These are phyloP conservation scores for Carterocephalus palaemon DNA, from an alignment of 2,888 invertebrate genomes.

Conservation along the genomic window DNA sequence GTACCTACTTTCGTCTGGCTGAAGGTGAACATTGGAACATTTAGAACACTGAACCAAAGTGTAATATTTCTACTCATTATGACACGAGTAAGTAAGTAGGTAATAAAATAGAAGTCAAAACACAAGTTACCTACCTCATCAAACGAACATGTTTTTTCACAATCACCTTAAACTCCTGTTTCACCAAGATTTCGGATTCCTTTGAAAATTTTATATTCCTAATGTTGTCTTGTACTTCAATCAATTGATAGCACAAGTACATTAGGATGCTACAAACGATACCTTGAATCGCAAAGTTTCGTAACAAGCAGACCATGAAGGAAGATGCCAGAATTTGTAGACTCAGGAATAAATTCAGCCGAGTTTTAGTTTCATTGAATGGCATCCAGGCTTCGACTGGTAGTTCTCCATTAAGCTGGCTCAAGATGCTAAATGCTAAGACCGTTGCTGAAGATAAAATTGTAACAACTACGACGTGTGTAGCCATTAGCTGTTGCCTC, in stretches of 20 bases:
- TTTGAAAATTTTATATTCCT: conserved; percentile 40
- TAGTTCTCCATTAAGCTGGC: conserved; percentile 49
- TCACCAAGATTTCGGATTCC: conserved; percentile 37
- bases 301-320: conserved; percentile 46
- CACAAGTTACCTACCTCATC: conserved; percentile 44
- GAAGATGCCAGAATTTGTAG: conserved; percentile 42
- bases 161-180: conserved; percentile 45
- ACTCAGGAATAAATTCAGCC: conserved; percentile 43
- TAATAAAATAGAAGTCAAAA: neutral
- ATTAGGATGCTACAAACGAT: conserved; percentile 58
- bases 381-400: conserved; percentile 61
- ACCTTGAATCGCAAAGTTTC: conserved; percentile 59
- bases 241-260: conserved; percentile 63
- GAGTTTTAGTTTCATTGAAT: conserved; percentile 49
- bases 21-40: too few relatives aligned
- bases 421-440: conserved; percentile 41
- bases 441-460: conserved; percentile 36
- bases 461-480: conserved; percentile 41
- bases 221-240: conserved; percentile 47
- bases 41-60: too few relatives aligned
- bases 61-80: too few relatives aligned
- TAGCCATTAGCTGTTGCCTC: conserved; percentile 45
- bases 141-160: conserved; percentile 58
- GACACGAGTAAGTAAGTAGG: too few relatives aligned
- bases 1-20: too few relatives aligned